Percentiles rank a stretch among this genome's conserved stretches.
These are phyloP conservation scores for Phyllotis vaccarum DNA, from an alignment of 2,797 vertebrate species.

Conservation along the genomic window DNA sequence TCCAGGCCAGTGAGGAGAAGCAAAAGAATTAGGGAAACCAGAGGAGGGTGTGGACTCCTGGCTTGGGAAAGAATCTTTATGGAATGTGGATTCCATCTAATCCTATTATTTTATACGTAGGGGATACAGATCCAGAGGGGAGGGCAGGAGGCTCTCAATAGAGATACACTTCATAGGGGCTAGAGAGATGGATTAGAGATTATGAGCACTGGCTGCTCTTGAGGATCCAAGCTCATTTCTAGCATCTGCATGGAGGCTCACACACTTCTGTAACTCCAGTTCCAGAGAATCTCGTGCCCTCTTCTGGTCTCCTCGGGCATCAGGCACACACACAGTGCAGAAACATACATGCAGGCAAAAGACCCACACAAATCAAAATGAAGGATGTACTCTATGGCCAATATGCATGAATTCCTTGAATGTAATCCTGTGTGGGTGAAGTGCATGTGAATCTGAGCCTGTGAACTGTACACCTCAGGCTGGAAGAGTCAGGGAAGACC, in stretches of 20 bases:
- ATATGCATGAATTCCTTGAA: not conserved
- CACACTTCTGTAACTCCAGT: not conserved
- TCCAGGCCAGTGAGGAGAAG: not conserved
- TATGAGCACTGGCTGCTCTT: not conserved
- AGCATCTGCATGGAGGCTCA: not conserved
- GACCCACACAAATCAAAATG: not conserved
- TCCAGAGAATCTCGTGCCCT: not conserved
- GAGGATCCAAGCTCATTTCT: not conserved
- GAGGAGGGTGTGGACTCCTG: not conserved
- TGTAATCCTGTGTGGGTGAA: too few species aligned
- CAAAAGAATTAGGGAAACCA: not conserved
- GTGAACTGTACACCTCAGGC: not conserved
- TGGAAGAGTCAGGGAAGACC: not conserved
- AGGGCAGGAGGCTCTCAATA: not conserved
- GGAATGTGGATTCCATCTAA: not conserved
- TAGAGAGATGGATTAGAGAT: not conserved
- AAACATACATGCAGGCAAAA: not conserved
- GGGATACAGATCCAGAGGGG: conserved; percentile 21
- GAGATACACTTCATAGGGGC: not conserved
- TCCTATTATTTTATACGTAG: not conserved
- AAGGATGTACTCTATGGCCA: not conserved
- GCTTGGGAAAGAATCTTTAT: not conserved
- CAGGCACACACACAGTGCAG: not conserved
- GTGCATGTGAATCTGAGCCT: too few species aligned
- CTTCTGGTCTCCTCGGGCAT: not conserved